Evolutionary conservation across 2,888 invertebrate species (phyloP), one percentile per base, ranked within the genome.

Genomic region (Cryptus armator): DNA sequence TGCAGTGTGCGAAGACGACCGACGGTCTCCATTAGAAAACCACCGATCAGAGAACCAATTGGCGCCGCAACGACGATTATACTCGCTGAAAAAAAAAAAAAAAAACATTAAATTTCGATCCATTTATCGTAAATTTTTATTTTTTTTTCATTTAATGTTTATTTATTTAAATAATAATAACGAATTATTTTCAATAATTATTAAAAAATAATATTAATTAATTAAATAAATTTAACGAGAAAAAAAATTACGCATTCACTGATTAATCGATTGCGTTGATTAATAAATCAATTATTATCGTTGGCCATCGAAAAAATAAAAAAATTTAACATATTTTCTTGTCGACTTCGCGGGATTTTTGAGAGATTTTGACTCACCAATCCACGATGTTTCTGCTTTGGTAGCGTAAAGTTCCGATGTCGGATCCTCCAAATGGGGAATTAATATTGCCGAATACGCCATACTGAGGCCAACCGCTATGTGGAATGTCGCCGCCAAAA

Each of bases 391-490:
- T 90, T 95, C 92, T 1, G 89, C 86, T 87, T 91, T 90, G 2
- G 94, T 94, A 7, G 92, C 91, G n/a, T 87, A 86, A 9, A 92
- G 9, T 70, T 91, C 89, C 12, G 86, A 74, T 62, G 92, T 91
- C 19, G 91, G 82, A 43, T 89, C 91, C 87, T 94, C 93, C 44
- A 95, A 89, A 86, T 95, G 95, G 46, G 95, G 95, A 84, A 95
- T 93, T 78, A 95, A 91, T 80, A 95, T 95, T 1, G 95, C 95
- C 3, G 95, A 95, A 90, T 94, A 96, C 2, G 95, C 95, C 90
- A 96, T 94, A 32, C 95, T 94, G 19, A 96, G 93, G 4, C 96
- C 96, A 29, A 96, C 95, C n/a, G 95, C 95, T 86, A 96, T 94
- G 90, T 96, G 95, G 90, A 95, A 95, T 32, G 95, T 94, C 3